Percentiles rank a stretch among this genome's conserved stretches.
Conservation (phyloP, 2,113 vertebrate genomes). For the Cichladusa arquata region DNA sequence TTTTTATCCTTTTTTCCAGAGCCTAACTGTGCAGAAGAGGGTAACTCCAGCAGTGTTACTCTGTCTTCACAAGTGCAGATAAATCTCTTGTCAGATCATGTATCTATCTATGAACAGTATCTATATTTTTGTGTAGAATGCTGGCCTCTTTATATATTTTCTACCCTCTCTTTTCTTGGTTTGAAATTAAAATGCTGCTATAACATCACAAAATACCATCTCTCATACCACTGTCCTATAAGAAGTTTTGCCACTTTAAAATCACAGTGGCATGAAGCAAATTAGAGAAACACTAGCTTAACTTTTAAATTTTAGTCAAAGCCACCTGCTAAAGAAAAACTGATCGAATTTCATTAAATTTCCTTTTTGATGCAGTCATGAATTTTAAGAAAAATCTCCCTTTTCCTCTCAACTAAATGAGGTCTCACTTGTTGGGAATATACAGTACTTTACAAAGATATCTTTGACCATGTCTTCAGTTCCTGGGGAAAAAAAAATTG, state of each 20-base stretch:
- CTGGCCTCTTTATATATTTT: neutral
- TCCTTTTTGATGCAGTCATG: rapidly evolving
- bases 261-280: neutral
- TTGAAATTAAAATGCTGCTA: neutral
- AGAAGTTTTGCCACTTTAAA: neutral
- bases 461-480: neutral
- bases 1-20: neutral
- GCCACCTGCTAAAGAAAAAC: neutral
- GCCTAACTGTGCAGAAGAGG: neutral
- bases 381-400: neutral
- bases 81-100: neutral
- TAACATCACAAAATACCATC: neutral
- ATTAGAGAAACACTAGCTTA: neutral
- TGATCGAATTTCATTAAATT: neutral
- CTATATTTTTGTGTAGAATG: neutral
- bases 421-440: neutral
- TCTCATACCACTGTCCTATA: neutral
- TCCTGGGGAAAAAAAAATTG: neutral
- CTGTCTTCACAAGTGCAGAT: neutral
- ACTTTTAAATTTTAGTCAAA: neutral
- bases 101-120: neutral
- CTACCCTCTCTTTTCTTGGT: neutral
- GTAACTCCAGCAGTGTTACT: neutral
- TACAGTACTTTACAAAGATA: neutral
- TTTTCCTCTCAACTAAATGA: neutral